Percentiles rank a stretch among this genome's conserved stretches.
phyloP scores from a whole-genome alignment of 2,888 invertebrate species.

The Plagodis pulveraria region DNA sequence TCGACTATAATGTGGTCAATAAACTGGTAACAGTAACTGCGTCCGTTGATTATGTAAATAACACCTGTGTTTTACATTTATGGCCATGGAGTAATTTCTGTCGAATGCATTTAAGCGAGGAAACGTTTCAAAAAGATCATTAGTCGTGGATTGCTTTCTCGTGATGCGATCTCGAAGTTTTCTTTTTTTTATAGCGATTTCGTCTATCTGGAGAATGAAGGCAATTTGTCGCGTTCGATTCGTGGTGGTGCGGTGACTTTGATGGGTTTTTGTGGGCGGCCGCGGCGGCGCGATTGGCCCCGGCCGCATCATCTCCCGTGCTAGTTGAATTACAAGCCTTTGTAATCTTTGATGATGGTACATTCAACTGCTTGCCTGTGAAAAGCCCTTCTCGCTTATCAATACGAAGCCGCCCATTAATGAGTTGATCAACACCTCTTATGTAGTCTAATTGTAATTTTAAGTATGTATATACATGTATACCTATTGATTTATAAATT shows the following conservation, averaged over 20 bases:
- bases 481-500: no score
- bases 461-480: background rate
- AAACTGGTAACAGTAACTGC: conserved; percentile 18
- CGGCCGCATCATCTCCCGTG: conserved; percentile 38
- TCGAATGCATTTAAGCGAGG: conserved; percentile 24
- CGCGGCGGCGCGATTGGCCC: conserved; percentile 59
- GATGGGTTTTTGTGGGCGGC: conserved; percentile 70
- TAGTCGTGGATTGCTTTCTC: conserved; percentile 64
- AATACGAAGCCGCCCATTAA: conserved; percentile 16
- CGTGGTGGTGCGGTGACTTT: conserved; percentile 73
- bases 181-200: conserved; percentile 64
- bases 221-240: conserved; percentile 78
- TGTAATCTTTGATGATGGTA: conserved; percentile 31
- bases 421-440: conserved; percentile 19
- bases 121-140: conserved; percentile 54
- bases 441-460: conserved; percentile 4
- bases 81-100: conserved; percentile 16
- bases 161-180: conserved; percentile 56
- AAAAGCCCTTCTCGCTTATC: conserved; percentile 12
- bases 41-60: conserved; percentile 25
- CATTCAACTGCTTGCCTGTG: conserved; percentile 12
- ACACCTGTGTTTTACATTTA: conserved; percentile 22
- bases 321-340: conserved; percentile 55
- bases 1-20: conserved; percentile 9
- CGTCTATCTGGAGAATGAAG: conserved; percentile 74